Base-by-base conservation (phyloP, 2,113 vertebrate species). In the Thamnaconus septentrionalis region DNA sequence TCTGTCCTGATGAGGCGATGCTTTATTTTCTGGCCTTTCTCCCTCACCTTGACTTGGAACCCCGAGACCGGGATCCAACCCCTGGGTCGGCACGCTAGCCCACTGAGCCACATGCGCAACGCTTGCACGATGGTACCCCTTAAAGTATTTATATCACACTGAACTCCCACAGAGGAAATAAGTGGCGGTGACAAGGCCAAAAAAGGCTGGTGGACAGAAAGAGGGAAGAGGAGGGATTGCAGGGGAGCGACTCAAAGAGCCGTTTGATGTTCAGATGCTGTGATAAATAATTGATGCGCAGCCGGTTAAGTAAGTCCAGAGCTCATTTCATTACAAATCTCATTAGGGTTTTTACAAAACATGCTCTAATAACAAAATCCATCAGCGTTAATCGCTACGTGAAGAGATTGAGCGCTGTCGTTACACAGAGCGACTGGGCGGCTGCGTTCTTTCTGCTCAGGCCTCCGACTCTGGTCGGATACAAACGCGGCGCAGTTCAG, bases 271-370 rank as follows among this genome's bases (percentile, higher is more conserved):
- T 80, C 53, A 47, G 60, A 74, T 61, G 52, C 51, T 53, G 54
- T 45, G 59, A 78, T 85, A 41, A 62, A 80, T 85, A 76, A 80
- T 78, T 76, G 56, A 85, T 74, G 60, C 50, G 46, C 48, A 55
- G 79, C 71, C 66, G 56, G 65, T 61, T 73, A 71, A 71, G 79
- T 76, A 71, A 81, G 73, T 60, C 73, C 66, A 71, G 61, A 3
- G 54, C 56, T 69, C 53, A 74, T 78, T 76, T 76, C 57, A 78
- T 78, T 78, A 74, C 63, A 78, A 67, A 78, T 76, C 71, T 76
- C 71, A 73, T 80, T 76, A 78, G 60, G 41, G 60, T 53, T 80
- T 31, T 67, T 68, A 75, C 66, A 73, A 73, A 73, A 78, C 65
- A 43, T 51, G 46, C 64, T 68, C 60, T 62, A 73, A 75, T 80